Conservation (phyloP, 2,113 vertebrate species). For the Carassius gibelio region DNA sequence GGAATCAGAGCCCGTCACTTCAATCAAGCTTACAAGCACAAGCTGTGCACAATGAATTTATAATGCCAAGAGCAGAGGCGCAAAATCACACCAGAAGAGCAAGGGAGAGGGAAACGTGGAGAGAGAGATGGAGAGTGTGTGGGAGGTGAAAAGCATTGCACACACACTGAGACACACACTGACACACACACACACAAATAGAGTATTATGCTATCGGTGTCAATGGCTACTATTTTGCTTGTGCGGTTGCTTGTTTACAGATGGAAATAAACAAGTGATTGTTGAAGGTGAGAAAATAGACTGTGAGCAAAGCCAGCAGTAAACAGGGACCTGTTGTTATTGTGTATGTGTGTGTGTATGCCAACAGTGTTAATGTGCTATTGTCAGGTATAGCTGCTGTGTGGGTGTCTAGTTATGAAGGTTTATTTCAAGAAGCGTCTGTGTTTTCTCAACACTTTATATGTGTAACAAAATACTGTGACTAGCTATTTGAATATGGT, state of each 20-base stretch:
- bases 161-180: background rate
- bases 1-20: constrained; percentile 79
- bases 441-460: constrained; percentile 20
- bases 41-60: constrained; percentile 73
- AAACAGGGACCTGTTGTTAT: constrained; percentile 51
- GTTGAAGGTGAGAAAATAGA: constrained; percentile 70
- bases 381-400: constrained; percentile 18
- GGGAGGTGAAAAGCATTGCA: constrained; percentile 3
- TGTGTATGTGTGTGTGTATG: constrained; percentile 31
- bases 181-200: constrained; percentile 39
- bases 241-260: constrained; percentile 70
- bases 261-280: constrained; percentile 76
- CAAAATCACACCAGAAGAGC: constrained; percentile 64
- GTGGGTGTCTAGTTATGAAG: background rate
- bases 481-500: constrained; percentile 16
- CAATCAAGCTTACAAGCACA: constrained; percentile 72
- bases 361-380: constrained; percentile 23
- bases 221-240: constrained; percentile 66
- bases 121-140: background rate
- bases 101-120: constrained; percentile 21
- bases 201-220: constrained; percentile 60
- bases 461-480: background rate
- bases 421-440: constrained; percentile 18
- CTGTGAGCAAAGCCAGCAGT: constrained; percentile 64
- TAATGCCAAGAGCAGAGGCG: constrained; percentile 68